Percentiles rank a stretch among this genome's conserved stretches.
phyloP scores from a whole-genome alignment of 2,797 vertebrate species.

The Anableps anableps region DNA sequence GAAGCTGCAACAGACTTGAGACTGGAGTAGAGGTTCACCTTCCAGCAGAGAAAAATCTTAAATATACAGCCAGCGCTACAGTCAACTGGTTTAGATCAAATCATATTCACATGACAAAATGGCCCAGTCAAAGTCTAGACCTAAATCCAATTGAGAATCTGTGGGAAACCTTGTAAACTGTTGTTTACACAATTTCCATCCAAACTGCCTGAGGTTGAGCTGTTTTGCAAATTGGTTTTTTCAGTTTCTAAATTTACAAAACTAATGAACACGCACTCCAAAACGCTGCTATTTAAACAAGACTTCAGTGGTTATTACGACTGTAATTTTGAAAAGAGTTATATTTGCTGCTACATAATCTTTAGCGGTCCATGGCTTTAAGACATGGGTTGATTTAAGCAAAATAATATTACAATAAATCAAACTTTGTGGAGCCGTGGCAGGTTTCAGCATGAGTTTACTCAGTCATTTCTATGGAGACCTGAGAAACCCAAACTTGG shows the following conservation, averaged over 20 bases:
- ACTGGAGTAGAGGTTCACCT: too few species aligned
- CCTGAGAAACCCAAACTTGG: background rate
- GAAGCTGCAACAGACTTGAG: too few species aligned
- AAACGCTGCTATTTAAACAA: too few species aligned
- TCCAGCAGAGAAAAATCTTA: too few species aligned
- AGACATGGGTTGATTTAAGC: background rate
- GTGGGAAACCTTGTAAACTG: background rate
- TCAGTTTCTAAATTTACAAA: too few species aligned
- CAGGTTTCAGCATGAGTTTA: background rate
- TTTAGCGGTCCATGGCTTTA: background rate
- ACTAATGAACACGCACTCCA: too few species aligned
- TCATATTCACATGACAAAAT: background rate
- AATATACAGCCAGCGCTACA: too few species aligned
- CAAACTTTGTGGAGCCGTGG: background rate
- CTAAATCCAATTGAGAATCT: background rate
- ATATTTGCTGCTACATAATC: too few species aligned
- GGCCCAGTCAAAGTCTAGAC: background rate
- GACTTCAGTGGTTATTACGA: too few species aligned
- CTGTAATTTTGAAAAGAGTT: too few species aligned
- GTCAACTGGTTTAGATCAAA: background rate
- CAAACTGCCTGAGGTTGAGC: too few species aligned
- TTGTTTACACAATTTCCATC: background rate
- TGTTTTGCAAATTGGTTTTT: too few species aligned
- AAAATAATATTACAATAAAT: background rate
- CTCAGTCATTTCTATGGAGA: background rate